Conservation (phyloP, 2,888 invertebrate species). For the Dusona sp. region DNA sequence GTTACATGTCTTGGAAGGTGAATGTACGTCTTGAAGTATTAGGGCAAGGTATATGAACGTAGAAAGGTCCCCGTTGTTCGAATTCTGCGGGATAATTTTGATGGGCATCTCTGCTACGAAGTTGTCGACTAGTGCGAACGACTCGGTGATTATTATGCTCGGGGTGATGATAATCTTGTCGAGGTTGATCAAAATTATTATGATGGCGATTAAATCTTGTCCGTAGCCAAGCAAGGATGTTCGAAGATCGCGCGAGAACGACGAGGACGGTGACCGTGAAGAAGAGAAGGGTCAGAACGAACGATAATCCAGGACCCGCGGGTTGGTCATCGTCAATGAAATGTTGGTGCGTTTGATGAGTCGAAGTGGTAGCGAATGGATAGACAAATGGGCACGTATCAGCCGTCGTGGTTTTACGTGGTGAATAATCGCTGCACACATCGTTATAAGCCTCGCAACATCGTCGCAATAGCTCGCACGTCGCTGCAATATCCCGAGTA, state of each 20-base stretch:
- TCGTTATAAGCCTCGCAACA: constrained; percentile 59
- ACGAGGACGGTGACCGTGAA: constrained; percentile 14
- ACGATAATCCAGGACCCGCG: neutral
- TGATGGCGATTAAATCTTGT: neutral
- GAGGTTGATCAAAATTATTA: neutral
- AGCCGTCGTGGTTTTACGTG: neutral
- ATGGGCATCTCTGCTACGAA: constrained; percentile 64
- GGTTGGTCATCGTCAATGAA: neutral
- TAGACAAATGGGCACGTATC: constrained; percentile 9
- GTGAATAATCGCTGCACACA: constrained; percentile 25
- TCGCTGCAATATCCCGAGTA: constrained; percentile 43
- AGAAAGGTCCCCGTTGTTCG: constrained; percentile 35
- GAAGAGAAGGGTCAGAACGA: neutral
- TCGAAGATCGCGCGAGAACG: constrained; percentile 1
- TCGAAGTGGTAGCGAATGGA: neutral
- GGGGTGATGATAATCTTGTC: neutral
- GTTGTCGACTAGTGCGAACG: constrained; percentile 6
- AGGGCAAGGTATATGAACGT: constrained; percentile 36
- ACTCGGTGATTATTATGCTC: constrained; percentile 9
- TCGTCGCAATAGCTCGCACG: constrained; percentile 53
- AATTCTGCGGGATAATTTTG: constrained; percentile 73
- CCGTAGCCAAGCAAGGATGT: constrained; percentile 8
- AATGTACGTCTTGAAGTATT: neutral
- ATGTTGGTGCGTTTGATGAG: neutral
- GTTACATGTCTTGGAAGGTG: neutral